Evolutionary conservation across 2,797 vertebrate genomes (phyloP), one percentile per base, ranked within the genome.

Genomic region (Aplochiton taeniatus): DNA sequence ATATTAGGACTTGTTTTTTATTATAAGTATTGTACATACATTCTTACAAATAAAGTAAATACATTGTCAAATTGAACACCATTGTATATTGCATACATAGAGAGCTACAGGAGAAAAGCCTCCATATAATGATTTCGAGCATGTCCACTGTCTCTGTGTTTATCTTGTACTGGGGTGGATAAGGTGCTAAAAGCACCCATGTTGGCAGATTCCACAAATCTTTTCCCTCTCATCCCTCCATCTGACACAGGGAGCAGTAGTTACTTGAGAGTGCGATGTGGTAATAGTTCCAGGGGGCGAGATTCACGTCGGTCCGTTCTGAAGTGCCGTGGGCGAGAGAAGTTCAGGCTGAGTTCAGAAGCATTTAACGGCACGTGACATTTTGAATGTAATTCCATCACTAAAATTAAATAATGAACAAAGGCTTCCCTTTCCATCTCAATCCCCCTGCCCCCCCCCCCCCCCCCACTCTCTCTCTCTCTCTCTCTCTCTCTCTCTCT

Each of bases 201-300:
- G 74, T 50, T 65, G 64, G 61, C 66, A 64, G 68, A 54, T 18
- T 49, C 6, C 19, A 62, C 14, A 0, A 48, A 9, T 63, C 47
- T 55, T 66, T 68, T 64, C 69, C 47, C n/a, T n/a, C n/a, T 46
- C 70, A 68, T 55, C 68, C 53, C 12, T 14, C 13, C 58, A 11
- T 41, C 31, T 53, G 4, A 53, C 16, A 19, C 4, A 4, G 18
- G 16, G 11, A 11, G 52, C 31, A 31, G 31, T 31, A 31, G 31
- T 2, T 31, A 16, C 18, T n/a, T 16, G 16, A 52, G 16, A 16
- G 50, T 5, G n/a, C 0, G 14, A 5, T 52, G 50, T 52, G 18
- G 52, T 19, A 20, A 10, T 9, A 53, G 4, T 0, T 10, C 16
- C 16, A 17, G 10, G 0, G 52, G 17, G 16, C 11, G 16, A 18